These are phyloP conservation scores for Galerucella nymphaeae DNA, from an alignment of 2,888 invertebrate genomes.

Conservation along the genomic window DNA sequence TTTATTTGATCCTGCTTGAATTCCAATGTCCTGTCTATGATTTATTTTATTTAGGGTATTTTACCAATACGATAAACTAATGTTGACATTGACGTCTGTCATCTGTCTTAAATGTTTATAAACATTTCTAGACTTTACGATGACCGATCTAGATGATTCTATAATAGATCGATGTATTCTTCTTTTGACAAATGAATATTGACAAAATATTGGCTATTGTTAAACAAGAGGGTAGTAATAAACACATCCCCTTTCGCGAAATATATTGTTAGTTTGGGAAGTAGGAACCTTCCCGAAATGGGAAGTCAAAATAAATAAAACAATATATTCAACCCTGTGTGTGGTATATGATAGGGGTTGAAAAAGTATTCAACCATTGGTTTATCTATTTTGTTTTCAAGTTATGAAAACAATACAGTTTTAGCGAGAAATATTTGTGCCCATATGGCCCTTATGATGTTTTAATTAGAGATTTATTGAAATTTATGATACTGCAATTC, in stretches of 20 bases:
- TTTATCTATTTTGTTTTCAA: slow-evolving; percentile 21
- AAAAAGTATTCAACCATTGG: slow-evolving; percentile 38
- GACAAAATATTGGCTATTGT: slow-evolving; percentile 34
- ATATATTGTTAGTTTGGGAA: slow-evolving; percentile 55
- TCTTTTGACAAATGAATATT: no score
- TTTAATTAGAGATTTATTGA: slow-evolving; percentile 33
- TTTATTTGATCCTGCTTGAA: no score
- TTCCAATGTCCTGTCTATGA: no score
- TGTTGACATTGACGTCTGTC: no score
- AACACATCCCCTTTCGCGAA: slow-evolving; percentile 47
- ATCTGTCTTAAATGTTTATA: no score
- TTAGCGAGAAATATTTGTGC: slow-evolving; percentile 30
- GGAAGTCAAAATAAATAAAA: slow-evolving; percentile 59
- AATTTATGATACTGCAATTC: slow-evolving; percentile 30
- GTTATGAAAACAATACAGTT: slow-evolving; percentile 41
- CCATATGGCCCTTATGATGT: slow-evolving; percentile 30
- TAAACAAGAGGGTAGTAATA: slow-evolving; percentile 49
- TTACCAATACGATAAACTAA: no score
- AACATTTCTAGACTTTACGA: no score
- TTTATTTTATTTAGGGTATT: no score
- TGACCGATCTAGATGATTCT: no score
- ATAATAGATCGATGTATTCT: no score
- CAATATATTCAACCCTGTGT: slow-evolving; percentile 55
- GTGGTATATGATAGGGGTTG: slow-evolving; percentile 44
- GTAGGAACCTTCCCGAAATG: slow-evolving; percentile 50